These are phyloP conservation scores for Oxytorus armatus DNA, from an alignment of 2,888 invertebrate genomes.

Conservation along the genomic window DNA sequence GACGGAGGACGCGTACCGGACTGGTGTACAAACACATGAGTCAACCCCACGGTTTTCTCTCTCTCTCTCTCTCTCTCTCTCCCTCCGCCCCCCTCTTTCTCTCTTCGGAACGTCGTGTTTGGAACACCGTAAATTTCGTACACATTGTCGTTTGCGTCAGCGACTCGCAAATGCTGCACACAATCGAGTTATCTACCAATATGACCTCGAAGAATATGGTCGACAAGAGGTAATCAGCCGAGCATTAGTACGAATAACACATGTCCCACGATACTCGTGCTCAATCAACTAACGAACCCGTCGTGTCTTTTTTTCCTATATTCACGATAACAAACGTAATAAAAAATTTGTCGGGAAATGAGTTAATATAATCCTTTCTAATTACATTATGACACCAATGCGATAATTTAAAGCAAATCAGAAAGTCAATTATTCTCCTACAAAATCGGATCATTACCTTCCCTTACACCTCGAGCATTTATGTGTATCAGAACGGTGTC, in stretches of 20 bases:
- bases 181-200: conserved; percentile 55
- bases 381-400: not conserved
- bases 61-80: conserved; percentile 10
- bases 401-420: not conserved
- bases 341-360: not conserved
- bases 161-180: conserved; percentile 31
- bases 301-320: not conserved
- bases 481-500: not conserved
- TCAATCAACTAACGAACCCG: conserved; percentile 21
- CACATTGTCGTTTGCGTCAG: not conserved
- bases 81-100: not conserved
- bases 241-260: conserved; percentile 26
- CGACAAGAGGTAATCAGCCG: conserved; percentile 39
- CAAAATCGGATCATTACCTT: not conserved
- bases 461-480: not conserved
- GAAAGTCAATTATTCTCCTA: not conserved
- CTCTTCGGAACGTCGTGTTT: conserved; percentile 25
- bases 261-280: conserved; percentile 17
- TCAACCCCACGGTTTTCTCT: conserved; percentile 12
- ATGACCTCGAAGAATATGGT: conserved; percentile 47
- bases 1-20: conserved; percentile 1
- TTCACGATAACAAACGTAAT: not conserved
- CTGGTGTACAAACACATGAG: conserved; percentile 38
- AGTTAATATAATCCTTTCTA: not conserved
- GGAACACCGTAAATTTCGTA: conserved; percentile 42